A percentile compares a stretch with the other conserved stretches of the same genome.
These are phyloP conservation scores for Aegypius monachus DNA, from an alignment of 2,113 vertebrate genomes.

Conservation along the genomic window DNA sequence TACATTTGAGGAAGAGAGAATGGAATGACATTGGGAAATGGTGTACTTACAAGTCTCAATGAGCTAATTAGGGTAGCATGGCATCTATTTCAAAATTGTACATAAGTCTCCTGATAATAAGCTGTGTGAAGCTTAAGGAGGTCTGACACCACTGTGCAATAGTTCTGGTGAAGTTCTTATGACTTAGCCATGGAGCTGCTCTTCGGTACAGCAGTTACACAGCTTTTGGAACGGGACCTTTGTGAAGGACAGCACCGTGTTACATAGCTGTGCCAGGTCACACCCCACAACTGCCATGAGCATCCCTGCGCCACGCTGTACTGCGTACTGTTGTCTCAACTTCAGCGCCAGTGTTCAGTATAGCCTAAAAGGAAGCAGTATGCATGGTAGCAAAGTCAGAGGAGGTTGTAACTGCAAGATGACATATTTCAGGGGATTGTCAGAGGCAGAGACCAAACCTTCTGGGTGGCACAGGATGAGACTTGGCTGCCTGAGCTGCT, in stretches of 20 bases:
- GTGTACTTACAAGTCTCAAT: neutral
- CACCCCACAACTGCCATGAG: rapidly evolving
- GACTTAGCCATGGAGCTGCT: neutral
- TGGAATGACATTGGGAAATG: neutral
- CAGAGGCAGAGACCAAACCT: neutral
- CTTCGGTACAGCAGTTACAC: neutral
- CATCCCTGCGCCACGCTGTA: rapidly evolving
- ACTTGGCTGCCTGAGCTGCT: neutral
- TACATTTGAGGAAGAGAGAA: neutral
- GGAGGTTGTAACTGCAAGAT: neutral
- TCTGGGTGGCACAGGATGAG: neutral
- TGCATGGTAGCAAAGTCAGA: neutral
- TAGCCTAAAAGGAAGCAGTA: neutral
- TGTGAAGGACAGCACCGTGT: neutral
- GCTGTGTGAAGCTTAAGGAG: neutral
- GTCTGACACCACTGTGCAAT: neutral
- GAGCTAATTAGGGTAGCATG: neutral
- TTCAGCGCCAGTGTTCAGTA: neutral
- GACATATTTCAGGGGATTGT: neutral
- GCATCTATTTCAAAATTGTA: neutral
- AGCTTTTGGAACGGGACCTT: neutral
- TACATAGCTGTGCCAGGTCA: neutral
- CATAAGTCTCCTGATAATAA: neutral
- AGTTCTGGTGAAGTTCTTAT: neutral
- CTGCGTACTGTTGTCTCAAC: rapidly evolving